A percentile compares a stretch with the other conserved stretches of the same genome.
These are phyloP conservation scores for Halesus radiatus DNA, from an alignment of 1,140 invertebrate species.

Conservation along the genomic window DNA sequence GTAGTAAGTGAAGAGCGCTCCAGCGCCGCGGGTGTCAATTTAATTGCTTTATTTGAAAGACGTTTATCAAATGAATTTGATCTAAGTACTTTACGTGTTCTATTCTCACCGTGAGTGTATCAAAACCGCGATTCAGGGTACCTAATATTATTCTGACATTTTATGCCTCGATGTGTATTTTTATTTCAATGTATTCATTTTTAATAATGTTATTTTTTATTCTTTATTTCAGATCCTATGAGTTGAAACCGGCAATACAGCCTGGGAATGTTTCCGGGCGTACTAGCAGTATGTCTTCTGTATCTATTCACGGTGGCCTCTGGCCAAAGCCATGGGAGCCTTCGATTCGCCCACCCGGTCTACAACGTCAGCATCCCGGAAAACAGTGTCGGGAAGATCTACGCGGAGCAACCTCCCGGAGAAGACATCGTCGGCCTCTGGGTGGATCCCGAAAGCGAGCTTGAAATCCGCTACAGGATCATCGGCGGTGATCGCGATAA, in stretches of 20 bases:
- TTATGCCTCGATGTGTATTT: not conserved
- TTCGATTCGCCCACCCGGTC: slow-evolving; percentile 76
- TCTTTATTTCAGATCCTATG: slow-evolving; percentile 57
- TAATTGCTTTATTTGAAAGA: too few relatives aligned
- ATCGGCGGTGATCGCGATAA: slow-evolving; percentile 87
- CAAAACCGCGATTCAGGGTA: too few relatives aligned
- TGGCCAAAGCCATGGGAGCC: slow-evolving; percentile 56
- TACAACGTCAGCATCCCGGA: slow-evolving; percentile 95
- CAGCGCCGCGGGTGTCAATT: too few relatives aligned
- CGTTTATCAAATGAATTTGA: too few relatives aligned
- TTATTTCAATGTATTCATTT: not conserved
- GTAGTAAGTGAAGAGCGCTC: too few relatives aligned
- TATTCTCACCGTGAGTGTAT: too few relatives aligned
- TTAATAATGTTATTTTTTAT: slow-evolving; percentile 37
- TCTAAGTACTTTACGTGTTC: too few relatives aligned
- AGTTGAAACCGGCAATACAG: slow-evolving; percentile 56
- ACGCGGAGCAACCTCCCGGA: slow-evolving; percentile 72
- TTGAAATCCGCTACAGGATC: slow-evolving; percentile 86
- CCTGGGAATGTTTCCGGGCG: slow-evolving; percentile 58
- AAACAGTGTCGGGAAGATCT: slow-evolving; percentile 90
- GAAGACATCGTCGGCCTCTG: slow-evolving; percentile 72
- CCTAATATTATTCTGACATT: too few relatives aligned
- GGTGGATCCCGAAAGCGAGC: slow-evolving; percentile 62
- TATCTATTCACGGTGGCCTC: slow-evolving; percentile 56
- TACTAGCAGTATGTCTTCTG: slow-evolving; percentile 50